Percentiles rank a stretch among this genome's conserved stretches.
Conservation (phyloP, 2,888 invertebrate species). For the Trachelus tabidus region DNA sequence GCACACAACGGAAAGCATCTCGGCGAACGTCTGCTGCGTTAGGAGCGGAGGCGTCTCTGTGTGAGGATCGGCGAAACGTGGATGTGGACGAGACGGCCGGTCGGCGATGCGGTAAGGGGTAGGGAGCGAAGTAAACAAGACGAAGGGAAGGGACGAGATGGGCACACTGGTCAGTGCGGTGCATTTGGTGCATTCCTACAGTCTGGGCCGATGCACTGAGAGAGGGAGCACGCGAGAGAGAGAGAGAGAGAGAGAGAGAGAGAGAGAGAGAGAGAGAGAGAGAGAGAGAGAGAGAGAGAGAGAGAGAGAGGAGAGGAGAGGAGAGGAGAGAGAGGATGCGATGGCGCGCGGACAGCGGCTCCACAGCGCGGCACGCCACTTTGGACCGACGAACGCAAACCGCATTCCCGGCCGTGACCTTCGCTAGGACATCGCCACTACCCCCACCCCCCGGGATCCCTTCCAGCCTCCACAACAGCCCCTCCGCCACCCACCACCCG, state of each 20-base stretch:
- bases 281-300: constrained; percentile 18
- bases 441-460: constrained; percentile 48
- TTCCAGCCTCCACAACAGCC: constrained; percentile 9
- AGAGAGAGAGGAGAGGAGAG: not conserved
- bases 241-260: constrained; percentile 18
- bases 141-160: constrained; percentile 50
- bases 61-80: constrained; percentile 7
- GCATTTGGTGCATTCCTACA: constrained; percentile 59
- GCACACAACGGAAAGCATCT: too few relatives aligned
- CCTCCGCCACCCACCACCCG: constrained; percentile 3
- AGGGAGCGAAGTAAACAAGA: constrained; percentile 55
- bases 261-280: constrained; percentile 20
- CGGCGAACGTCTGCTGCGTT: too few relatives aligned
- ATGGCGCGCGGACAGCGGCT: constrained; percentile 15
- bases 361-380: constrained; percentile 55
- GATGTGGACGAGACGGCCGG: constrained; percentile 9
- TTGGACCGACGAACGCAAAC: constrained; percentile 62
- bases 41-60: not conserved
- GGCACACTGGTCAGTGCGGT: constrained; percentile 52
- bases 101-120: constrained; percentile 22
- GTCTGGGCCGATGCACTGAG: constrained; percentile 44
- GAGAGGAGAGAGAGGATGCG: constrained; percentile 20
- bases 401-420: constrained; percentile 67
- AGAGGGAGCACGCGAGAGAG: constrained; percentile 22
- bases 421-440: constrained; percentile 67